Percentiles rank a stretch among this genome's conserved stretches.
phyloP scores from a whole-genome alignment of 2,888 invertebrate genomes.

The Ellobium chinense region DNA sequence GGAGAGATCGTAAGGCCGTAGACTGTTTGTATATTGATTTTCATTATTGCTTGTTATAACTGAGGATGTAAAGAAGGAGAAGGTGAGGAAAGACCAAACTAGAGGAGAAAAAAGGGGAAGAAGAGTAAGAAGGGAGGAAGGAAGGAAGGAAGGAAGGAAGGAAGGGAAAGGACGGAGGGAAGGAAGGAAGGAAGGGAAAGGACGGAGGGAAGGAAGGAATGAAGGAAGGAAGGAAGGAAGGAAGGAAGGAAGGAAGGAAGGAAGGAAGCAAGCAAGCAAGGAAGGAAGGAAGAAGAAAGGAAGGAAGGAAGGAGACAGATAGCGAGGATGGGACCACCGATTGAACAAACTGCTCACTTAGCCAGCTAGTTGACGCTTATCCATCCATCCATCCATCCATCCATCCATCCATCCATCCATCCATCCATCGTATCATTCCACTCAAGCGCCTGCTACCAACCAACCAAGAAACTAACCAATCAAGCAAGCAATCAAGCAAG shows the following conservation, averaged over 20 bases:
- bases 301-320: neutral
- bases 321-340: neutral
- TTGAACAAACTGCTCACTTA: too few relatives aligned
- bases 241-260: too few relatives aligned
- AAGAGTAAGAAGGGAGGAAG: neutral
- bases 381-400: too few relatives aligned
- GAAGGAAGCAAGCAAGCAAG: too few relatives aligned
- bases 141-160: neutral
- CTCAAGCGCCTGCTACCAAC: too few relatives aligned
- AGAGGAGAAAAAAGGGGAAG: neutral
- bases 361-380: too few relatives aligned
- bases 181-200: neutral
- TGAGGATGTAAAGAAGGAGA: neutral
- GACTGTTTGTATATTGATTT: constrained; percentile 7
- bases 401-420: too few relatives aligned
- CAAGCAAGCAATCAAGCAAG: neutral
- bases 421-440: too few relatives aligned
- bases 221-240: too few relatives aligned
- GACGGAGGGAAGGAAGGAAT: neutral
- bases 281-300: neutral
- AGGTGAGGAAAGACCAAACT: neutral
- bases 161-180: neutral
- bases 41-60: constrained; percentile 11
- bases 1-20: constrained; percentile 28
- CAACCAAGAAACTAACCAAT: neutral